Conservation (phyloP, 2,888 invertebrate species). For the Phania funesta region DNA sequence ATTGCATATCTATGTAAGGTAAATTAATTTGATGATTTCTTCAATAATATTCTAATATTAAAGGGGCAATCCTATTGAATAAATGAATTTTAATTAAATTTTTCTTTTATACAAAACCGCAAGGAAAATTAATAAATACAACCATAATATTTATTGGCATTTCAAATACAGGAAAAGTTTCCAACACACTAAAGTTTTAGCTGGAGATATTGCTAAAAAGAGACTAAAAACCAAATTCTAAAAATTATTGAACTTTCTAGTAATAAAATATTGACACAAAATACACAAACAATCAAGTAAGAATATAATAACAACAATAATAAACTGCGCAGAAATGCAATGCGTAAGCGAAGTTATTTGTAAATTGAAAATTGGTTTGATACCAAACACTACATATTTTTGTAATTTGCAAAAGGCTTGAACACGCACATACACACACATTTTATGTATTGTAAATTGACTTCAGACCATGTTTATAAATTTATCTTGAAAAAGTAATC, state of each 20-base stretch:
- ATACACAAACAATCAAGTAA: neutral
- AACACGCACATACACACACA: neutral
- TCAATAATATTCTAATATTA: too few relatives aligned
- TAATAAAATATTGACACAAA: constrained; percentile 17
- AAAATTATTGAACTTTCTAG: constrained; percentile 18
- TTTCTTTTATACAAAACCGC: too few relatives aligned
- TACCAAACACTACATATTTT: neutral
- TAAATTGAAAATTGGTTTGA: constrained; percentile 33
- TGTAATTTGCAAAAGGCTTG: too few relatives aligned
- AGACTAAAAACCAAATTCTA: neutral
- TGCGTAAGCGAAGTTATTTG: constrained; percentile 49
- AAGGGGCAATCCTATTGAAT: too few relatives aligned
- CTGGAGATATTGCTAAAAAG: neutral
- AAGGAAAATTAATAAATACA: too few relatives aligned
- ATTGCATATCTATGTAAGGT: too few relatives aligned
- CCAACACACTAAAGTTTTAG: neutral
- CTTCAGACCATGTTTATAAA: constrained; percentile 1
- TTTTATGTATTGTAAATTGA: too few relatives aligned
- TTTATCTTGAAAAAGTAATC: constrained; percentile 58
- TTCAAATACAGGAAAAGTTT: too few relatives aligned
- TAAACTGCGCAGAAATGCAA: constrained; percentile 17
- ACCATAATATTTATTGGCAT: too few relatives aligned
- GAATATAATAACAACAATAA: constrained; percentile 1
- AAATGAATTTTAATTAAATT: too few relatives aligned
- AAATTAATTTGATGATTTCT: too few relatives aligned